Evolutionary conservation across 2,113 vertebrate species (phyloP).

Genomic region (Panthera tigris): DNA sequence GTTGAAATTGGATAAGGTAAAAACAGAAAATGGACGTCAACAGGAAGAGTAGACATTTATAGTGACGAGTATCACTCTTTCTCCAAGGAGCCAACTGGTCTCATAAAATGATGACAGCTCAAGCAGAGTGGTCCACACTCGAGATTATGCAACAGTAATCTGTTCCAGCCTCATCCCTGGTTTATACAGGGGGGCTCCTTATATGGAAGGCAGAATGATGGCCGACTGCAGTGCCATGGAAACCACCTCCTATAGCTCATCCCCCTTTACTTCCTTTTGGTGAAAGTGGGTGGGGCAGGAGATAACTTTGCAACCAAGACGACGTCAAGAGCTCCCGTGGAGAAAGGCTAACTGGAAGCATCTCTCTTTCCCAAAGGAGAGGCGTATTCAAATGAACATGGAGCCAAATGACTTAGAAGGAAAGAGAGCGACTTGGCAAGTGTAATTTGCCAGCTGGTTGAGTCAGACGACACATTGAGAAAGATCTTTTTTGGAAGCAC

Average conservation of each 20-base stretch:
- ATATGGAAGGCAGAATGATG: not conserved
- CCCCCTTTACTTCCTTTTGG: not conserved
- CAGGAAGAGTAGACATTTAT: not conserved
- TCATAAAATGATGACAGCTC: not conserved
- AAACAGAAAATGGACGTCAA: not conserved
- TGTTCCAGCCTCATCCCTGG: not conserved
- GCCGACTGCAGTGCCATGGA: not conserved
- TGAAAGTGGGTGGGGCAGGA: not conserved
- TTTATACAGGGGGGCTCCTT: not conserved
- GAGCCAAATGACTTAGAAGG: constrained; percentile 71
- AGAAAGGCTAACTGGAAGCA: constrained; percentile 27
- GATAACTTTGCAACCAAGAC: not conserved
- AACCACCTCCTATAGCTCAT: not conserved
- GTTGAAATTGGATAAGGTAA: not conserved
- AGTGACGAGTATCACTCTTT: not conserved
- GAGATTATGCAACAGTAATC: not conserved
- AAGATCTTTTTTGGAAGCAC: constrained; percentile 72
- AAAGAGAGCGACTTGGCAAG: constrained; percentile 74
- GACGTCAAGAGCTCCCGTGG: not conserved
- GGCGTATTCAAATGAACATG: constrained; percentile 40
- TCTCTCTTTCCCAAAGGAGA: constrained; percentile 43
- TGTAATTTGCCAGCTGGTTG: constrained; percentile 67
- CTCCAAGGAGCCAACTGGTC: not conserved
- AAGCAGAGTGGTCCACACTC: not conserved
- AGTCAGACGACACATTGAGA: constrained; percentile 76